Percentiles rank a stretch among this genome's conserved stretches.
Evolutionary conservation across 1,140 invertebrate species (phyloP).

Genomic region (Lamellibrachia luymesi): DNA sequence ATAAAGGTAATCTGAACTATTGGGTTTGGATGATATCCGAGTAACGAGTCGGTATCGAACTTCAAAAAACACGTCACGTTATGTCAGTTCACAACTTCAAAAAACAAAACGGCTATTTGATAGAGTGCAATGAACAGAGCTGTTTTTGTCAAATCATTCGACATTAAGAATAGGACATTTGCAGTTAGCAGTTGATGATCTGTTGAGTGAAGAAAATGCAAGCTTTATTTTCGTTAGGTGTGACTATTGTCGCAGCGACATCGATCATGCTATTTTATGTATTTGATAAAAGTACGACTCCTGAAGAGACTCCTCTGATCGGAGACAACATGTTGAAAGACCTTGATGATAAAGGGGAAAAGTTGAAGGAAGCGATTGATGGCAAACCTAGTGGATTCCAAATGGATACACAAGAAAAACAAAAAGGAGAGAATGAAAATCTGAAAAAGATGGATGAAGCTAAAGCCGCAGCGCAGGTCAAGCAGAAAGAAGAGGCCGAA

Average conservation of each 20-base stretch:
- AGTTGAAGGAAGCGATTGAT: background rate
- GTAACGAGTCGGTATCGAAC: background rate
- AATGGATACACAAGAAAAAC: background rate
- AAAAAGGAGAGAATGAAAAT: background rate
- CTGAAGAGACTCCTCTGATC: background rate
- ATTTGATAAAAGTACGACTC: background rate
- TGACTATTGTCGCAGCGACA: background rate
- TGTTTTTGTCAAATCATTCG: too few species aligned
- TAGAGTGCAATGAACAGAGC: background rate
- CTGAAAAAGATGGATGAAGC: background rate
- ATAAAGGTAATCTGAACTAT: background rate
- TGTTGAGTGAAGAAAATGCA: background rate
- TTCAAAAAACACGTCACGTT: background rate
- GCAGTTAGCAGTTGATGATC: too few species aligned
- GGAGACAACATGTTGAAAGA: background rate
- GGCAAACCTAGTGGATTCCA: background rate
- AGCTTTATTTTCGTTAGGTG: background rate
- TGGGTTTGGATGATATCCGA: background rate
- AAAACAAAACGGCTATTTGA: background rate
- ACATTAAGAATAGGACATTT: background rate
- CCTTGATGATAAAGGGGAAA: background rate
- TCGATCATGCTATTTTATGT: slow-evolving; percentile 1
- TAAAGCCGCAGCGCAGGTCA: background rate
- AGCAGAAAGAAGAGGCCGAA: background rate
- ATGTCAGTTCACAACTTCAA: background rate